Evolutionary conservation across 2,888 invertebrate genomes (phyloP), one percentile per base, ranked within the genome.

Genomic region (Drosophila diplacantha): DNA sequence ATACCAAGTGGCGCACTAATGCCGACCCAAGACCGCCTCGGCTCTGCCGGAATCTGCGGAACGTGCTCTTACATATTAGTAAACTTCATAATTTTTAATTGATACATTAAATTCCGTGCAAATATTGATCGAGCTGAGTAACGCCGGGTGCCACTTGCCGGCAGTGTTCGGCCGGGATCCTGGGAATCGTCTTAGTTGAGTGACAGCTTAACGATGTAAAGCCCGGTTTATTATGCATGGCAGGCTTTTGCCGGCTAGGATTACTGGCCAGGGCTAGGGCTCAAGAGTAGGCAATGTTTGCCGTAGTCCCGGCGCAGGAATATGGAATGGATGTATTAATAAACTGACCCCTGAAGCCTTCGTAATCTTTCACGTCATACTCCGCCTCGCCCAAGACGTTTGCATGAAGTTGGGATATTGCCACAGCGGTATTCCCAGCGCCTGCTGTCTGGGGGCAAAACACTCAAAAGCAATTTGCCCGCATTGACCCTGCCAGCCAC

Each of bases 41-140:
- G 29, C 6, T 14, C 53, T 46, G 44, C 44, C 52, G n/a, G 29
- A 60, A 58, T 52, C 47, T 54, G 52, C 61, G 64, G 78, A 75
- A 87, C 88, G 88, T 87, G 86, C 85, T 83, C 80, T 77, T 79
- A 84, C 86, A 87, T 87, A 86, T 85, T 85, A 86, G 85, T 75
- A 85, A 84, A 86, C 86, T 87, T 87, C 88, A 87, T 87, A 86
- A 87, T 87, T 87, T 87, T 87, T 87, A 87, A 87, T 87, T 87
- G 88, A 87, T 88, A 87, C 88, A 88, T 88, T 87, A 87, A 87
- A 87, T 83, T 84, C 74, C 74, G 74, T 73, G 74, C 82, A 84
- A 84, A 82, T 85, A 82, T 83, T 83, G 72, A 72, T 57, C 64
- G 53, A 51, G 50, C 56, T 52, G 60, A 69, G 71, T 61, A 59